phyloP scores from a whole-genome alignment of 2,113 vertebrate genomes.

The Monopterus albus region DNA sequence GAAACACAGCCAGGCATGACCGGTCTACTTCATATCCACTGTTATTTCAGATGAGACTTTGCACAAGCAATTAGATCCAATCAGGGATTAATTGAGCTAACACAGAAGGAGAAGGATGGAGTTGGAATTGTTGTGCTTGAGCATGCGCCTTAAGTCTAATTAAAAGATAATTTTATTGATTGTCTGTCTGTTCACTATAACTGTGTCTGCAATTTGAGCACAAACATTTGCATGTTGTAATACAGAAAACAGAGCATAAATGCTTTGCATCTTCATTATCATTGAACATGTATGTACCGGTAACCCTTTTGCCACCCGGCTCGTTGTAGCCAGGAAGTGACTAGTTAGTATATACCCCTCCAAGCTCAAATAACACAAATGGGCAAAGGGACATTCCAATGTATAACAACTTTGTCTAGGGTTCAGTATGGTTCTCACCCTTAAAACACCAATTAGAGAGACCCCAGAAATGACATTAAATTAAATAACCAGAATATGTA shows the following conservation, averaged over 20 bases:
- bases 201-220: conserved; percentile 1
- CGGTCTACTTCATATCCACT: conserved; percentile 63
- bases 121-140: conserved; percentile 71
- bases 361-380: no score
- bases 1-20: conserved; percentile 46
- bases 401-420: no score
- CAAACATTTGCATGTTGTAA: not conserved
- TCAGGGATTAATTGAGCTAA: conserved; percentile 82
- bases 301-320: no score
- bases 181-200: conserved; percentile 45
- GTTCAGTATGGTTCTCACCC: no score
- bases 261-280: not conserved
- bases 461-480: no score
- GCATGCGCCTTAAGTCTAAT: conserved; percentile 68
- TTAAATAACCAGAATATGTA: no score
- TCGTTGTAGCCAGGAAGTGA: no score
- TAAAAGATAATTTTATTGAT: conserved; percentile 71
- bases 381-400: no score
- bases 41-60: conserved; percentile 70
- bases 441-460: no score
- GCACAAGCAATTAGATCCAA: conserved; percentile 79
- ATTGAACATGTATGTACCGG: no score
- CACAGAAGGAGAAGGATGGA: conserved; percentile 69
- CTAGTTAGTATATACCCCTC: no score
- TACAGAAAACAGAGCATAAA: not conserved